Evolutionary conservation across 2,797 vertebrate species (phyloP).

Genomic region (Sebastes nivosus): DNA sequence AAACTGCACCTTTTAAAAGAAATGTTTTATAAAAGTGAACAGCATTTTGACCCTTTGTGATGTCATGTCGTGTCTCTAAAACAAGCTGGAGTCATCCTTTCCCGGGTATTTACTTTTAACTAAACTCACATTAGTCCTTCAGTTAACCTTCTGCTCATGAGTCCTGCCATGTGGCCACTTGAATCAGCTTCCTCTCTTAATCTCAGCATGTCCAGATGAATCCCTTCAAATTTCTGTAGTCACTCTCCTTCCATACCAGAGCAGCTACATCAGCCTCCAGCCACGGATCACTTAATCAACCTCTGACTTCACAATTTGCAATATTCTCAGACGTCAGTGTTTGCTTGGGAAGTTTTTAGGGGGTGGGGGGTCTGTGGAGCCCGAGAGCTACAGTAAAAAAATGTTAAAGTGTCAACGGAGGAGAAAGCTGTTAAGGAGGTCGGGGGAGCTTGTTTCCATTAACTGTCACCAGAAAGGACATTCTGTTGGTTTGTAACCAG

Average conservation of each 20-base stretch:
- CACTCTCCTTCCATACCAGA: background rate
- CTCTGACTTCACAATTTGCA: background rate
- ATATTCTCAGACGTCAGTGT: background rate
- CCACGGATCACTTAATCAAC: background rate
- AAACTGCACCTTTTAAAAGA: background rate
- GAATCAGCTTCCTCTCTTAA: background rate
- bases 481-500: slow-evolving; percentile 20
- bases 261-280: background rate
- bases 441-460: background rate
- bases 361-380: background rate
- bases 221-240: background rate
- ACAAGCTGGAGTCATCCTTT: background rate
- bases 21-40: background rate
- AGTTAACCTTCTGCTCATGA: background rate
- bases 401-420: background rate
- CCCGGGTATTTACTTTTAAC: background rate
- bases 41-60: background rate
- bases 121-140: background rate
- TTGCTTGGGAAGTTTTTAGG: background rate
- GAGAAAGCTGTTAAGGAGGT: background rate
- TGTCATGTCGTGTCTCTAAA: background rate
- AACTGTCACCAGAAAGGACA: slow-evolving; percentile 13
- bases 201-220: background rate
- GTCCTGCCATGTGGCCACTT: background rate
- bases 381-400: background rate